These are phyloP conservation scores for Clivina fossor DNA, from an alignment of 2,888 invertebrate genomes.

Conservation along the genomic window DNA sequence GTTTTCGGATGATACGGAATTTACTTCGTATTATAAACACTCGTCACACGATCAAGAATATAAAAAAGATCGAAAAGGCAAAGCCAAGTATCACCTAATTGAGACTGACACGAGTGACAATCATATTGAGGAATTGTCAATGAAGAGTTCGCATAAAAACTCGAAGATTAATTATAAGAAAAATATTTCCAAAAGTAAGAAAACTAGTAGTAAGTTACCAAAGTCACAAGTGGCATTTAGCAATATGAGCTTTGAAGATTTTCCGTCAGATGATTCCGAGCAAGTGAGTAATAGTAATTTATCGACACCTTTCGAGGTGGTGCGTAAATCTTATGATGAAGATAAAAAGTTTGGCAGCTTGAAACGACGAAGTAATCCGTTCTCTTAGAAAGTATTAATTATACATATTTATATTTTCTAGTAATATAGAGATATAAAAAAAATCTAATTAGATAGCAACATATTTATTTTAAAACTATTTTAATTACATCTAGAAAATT, in stretches of 20 bases:
- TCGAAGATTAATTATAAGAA: slow-evolving; percentile 45
- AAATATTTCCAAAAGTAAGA: slow-evolving; percentile 45
- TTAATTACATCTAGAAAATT: too few relatives aligned
- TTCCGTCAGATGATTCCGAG: slow-evolving; percentile 65
- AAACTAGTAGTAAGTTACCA: slow-evolving; percentile 42
- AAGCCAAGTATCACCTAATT: slow-evolving; percentile 57
- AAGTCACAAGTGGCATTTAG: slow-evolving; percentile 62
- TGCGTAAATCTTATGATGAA: slow-evolving; percentile 55
- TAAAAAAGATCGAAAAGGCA: slow-evolving; percentile 51
- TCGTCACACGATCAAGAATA: slow-evolving; percentile 6
- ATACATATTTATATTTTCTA: too few relatives aligned
- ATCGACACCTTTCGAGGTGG: slow-evolving; percentile 64
- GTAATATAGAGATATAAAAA: too few relatives aligned
- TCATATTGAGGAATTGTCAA: slow-evolving; percentile 41
- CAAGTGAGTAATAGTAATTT: slow-evolving; percentile 47
- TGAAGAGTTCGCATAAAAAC: slow-evolving; percentile 46
- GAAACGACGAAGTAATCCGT: slow-evolving; percentile 58
- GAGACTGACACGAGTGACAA: slow-evolving; percentile 53
- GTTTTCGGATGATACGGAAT: slow-evolving; percentile 4
- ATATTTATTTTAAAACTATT: neutral
- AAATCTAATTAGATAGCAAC: slow-evolving; percentile 5
- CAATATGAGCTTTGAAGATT: slow-evolving; percentile 76
- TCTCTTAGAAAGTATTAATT: slow-evolving; percentile 55
- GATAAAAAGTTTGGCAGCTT: slow-evolving; percentile 53
- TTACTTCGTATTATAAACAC: slow-evolving; percentile 13